phyloP scores from a whole-genome alignment of 2,888 invertebrate species.

The Caenorhabditis zanzibari region DNA sequence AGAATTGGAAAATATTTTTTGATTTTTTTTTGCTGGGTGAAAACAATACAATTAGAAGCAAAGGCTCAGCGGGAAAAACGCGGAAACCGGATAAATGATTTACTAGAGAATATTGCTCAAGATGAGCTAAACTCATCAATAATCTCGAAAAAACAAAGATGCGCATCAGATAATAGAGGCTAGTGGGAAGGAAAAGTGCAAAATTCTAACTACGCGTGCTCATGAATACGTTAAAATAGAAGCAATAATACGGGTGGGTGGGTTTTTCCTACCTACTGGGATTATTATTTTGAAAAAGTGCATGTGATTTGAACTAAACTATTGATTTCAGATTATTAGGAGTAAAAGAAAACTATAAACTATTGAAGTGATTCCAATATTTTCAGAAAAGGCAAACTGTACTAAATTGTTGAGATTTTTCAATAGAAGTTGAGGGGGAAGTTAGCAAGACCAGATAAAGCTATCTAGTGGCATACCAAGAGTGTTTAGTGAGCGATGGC shows the following conservation, averaged over 20 bases:
- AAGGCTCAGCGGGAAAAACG: background rate
- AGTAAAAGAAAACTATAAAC: no score
- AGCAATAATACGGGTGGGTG: no score
- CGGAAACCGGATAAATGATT: background rate
- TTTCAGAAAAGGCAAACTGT: background rate
- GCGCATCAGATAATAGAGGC: slow-evolving; percentile 1
- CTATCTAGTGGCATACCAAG: slow-evolving; percentile 1
- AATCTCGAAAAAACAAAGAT: no score
- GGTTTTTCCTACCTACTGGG: no score
- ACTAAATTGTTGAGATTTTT: no score
- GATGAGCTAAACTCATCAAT: background rate
- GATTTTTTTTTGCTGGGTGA: background rate
- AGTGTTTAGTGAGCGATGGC: slow-evolving; percentile 73
- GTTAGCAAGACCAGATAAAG: no score
- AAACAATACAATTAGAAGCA: background rate
- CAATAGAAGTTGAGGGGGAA: background rate
- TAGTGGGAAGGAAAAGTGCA: background rate
- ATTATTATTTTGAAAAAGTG: no score
- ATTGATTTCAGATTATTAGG: no score
- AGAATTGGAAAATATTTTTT: background rate
- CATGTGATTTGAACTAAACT: no score
- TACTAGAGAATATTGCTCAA: background rate
- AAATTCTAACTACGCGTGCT: background rate
- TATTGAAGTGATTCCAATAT: background rate
- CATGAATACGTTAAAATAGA: no score